Conservation (phyloP, 64 coral and sea anemone species). For the Trachythela sp. region DNA sequence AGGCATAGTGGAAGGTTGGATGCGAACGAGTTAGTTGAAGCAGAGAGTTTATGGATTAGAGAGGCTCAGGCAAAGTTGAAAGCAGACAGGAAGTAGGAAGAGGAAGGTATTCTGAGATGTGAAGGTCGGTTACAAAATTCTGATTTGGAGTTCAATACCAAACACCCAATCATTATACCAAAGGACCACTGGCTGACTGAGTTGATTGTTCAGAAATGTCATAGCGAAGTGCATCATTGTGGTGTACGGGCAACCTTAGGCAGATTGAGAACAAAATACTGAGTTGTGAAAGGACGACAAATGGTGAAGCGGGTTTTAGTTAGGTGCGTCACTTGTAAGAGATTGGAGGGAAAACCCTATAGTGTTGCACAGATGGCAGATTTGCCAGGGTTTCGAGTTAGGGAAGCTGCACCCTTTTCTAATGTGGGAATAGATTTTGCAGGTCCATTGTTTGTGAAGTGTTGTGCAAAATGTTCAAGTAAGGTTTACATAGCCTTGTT, state of each 20-base stretch:
- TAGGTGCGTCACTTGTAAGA: too few species aligned
- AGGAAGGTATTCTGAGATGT: not conserved
- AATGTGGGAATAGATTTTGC: not conserved
- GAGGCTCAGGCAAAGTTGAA: not conserved
- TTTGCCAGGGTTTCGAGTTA: too few species aligned
- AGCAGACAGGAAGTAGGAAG: not conserved
- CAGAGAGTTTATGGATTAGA: conserved; percentile 22
- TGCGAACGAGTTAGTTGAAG: not conserved
- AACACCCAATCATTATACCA: not conserved
- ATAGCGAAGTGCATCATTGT: not conserved
- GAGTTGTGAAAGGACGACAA: not conserved
- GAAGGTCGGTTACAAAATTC: not conserved
- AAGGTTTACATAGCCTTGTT: conserved; percentile 19
- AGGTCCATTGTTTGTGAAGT: not conserved
- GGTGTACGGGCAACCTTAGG: conserved; percentile 1
- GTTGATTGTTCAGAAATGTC: too few species aligned
- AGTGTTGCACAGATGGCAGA: too few species aligned
- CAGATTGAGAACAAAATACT: conserved; percentile 11
- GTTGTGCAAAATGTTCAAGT: not conserved
- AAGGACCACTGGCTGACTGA: conserved; percentile 8
- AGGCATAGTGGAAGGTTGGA: not conserved
- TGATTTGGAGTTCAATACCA: conserved; percentile 8
- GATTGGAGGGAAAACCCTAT: too few species aligned
- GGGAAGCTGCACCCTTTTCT: not conserved
- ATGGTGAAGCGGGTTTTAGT: not conserved